These are phyloP conservation scores for Ceratothoa steindachneri DNA, from an alignment of 2,888 invertebrate species.

Conservation along the genomic window DNA sequence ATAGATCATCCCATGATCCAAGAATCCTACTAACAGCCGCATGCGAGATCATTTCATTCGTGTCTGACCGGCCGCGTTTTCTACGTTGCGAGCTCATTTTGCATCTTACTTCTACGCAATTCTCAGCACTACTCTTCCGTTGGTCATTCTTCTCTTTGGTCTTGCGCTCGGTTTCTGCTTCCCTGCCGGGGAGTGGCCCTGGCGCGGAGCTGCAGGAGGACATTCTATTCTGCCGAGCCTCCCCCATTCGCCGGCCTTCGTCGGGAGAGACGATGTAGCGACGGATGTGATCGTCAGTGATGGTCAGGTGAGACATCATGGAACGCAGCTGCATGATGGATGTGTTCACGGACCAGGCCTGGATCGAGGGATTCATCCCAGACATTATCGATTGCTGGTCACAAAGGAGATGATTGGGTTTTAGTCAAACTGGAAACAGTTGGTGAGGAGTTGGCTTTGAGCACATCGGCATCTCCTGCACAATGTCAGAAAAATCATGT, in stretches of 20 bases:
- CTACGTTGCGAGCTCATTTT: too few species aligned
- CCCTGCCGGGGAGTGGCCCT: neutral
- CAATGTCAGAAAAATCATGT: too few species aligned
- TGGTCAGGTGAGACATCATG: constrained; percentile 39
- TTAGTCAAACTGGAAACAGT: neutral
- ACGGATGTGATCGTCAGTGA: constrained; percentile 37
- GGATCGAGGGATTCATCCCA: constrained; percentile 38
- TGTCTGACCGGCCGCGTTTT: too few species aligned
- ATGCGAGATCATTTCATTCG: too few species aligned
- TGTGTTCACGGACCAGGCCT: constrained; percentile 39
- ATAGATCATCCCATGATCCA: too few species aligned
- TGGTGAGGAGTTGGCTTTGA: too few species aligned
- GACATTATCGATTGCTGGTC: constrained; percentile 27
- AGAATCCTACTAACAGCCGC: too few species aligned
- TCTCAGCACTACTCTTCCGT: neutral
- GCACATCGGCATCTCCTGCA: too few species aligned
- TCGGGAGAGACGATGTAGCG: constrained; percentile 39
- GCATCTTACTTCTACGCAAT: neutral
- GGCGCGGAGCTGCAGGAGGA: neutral
- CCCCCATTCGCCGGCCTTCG: constrained; percentile 38
- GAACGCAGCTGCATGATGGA: constrained; percentile 43
- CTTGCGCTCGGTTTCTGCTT: neutral
- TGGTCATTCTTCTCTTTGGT: neutral
- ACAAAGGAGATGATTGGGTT: neutral
- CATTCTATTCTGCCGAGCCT: constrained; percentile 26